Conservation (phyloP, 1,140 invertebrate genomes). For the Drosophila willistoni region DNA sequence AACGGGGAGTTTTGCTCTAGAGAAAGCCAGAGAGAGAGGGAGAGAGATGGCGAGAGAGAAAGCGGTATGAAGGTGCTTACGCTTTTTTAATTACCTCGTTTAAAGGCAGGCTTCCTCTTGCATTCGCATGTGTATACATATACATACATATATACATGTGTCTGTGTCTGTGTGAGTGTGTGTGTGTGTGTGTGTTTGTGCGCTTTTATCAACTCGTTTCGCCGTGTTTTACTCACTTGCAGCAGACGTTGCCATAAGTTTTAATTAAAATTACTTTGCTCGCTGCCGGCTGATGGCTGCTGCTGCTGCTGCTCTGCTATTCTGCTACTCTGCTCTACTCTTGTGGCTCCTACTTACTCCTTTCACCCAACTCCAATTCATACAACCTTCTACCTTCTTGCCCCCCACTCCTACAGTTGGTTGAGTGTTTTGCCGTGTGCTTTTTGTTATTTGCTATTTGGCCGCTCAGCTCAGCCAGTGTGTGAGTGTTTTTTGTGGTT, state of each 20-base stretch:
- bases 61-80: slow-evolving; percentile 70
- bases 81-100: slow-evolving; percentile 80
- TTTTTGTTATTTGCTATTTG: slow-evolving; percentile 80
- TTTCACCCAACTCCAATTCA: slow-evolving; percentile 21
- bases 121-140: slow-evolving; percentile 20
- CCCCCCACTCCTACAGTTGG: slow-evolving; percentile 34
- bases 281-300: slow-evolving; percentile 60
- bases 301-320: slow-evolving; percentile 16
- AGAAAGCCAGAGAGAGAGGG: neutral
- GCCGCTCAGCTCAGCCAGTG: slow-evolving; percentile 65
- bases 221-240: slow-evolving; percentile 80
- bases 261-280: slow-evolving; percentile 81
- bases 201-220: slow-evolving; percentile 80
- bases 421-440: slow-evolving; percentile 73
- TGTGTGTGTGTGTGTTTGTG: slow-evolving; percentile 34
- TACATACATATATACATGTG: slow-evolving; percentile 14
- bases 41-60: neutral
- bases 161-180: slow-evolving; percentile 27
- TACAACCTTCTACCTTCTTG: neutral
- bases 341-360: slow-evolving; percentile 9
- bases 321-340: slow-evolving; percentile 27
- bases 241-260: slow-evolving; percentile 81
- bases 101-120: slow-evolving; percentile 59
- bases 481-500: slow-evolving; percentile 58
- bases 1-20: slow-evolving; percentile 36